Conservation (phyloP, 92 coral and sea anemone species). For the Porites evermanni region DNA sequence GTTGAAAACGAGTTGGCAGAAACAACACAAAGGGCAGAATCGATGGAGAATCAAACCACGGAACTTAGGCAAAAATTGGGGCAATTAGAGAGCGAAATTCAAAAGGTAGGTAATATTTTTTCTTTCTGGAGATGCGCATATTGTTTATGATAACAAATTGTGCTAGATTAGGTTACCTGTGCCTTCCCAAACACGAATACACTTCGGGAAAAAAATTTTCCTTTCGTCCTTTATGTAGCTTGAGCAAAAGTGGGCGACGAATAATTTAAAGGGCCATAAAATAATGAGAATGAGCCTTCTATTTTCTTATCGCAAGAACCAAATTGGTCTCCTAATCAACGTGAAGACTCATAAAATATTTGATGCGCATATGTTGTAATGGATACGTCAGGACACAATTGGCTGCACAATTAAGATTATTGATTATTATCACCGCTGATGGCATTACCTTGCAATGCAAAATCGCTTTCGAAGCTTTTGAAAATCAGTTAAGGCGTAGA, state of each 20-base stretch:
- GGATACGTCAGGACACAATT: constrained; percentile 3
- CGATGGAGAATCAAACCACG: constrained; percentile 61
- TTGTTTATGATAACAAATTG: background rate
- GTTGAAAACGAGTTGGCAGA: constrained; percentile 72
- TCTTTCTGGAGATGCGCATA: background rate
- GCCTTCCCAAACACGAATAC: background rate
- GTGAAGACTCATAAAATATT: constrained; percentile 18
- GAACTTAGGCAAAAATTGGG: constrained; percentile 75
- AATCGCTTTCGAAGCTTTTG: constrained; percentile 3
- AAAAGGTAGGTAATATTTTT: constrained; percentile 47
- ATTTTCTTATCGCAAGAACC: constrained; percentile 38
- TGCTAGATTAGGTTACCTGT: constrained; percentile 20
- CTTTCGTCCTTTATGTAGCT: background rate
- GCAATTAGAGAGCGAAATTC: constrained; percentile 78
- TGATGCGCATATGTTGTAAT: constrained; percentile 14
- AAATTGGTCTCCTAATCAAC: constrained; percentile 38
- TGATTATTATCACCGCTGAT: constrained; percentile 1
- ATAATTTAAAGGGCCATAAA: background rate
- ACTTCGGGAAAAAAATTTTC: background rate
- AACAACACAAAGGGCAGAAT: constrained; percentile 61
- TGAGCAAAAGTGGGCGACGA: background rate
- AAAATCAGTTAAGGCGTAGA: background rate
- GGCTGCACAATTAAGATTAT: background rate
- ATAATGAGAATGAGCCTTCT: background rate
- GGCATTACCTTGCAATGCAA: background rate